These are phyloP conservation scores for Pocillopora verrucosa DNA, from an alignment of 64 coral and sea anemone species.

Conservation along the genomic window DNA sequence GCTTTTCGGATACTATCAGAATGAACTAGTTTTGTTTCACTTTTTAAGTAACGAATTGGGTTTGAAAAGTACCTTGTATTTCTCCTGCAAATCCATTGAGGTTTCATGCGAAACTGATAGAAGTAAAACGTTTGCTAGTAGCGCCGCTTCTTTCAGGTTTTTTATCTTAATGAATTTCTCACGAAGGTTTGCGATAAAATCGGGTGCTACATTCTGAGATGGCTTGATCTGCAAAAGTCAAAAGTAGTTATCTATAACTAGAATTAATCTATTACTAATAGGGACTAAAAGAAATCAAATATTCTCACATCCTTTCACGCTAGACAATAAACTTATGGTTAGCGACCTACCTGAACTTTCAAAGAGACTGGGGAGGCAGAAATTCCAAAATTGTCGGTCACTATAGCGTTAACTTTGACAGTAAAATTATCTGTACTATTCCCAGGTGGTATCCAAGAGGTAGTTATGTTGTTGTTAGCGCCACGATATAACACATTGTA, in stretches of 20 bases:
- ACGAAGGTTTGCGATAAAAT: background rate
- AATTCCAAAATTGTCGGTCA: constrained; percentile 1
- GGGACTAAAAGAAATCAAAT: no score
- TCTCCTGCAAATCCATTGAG: background rate
- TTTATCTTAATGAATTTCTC: no score
- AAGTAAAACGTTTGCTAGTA: background rate
- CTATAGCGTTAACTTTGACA: background rate
- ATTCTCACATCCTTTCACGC: no score
- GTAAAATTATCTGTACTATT: background rate
- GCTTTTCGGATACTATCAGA: no score
- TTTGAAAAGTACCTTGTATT: background rate
- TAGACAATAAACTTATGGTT: background rate
- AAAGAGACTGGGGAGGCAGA: background rate
- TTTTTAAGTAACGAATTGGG: no score
- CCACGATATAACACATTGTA: constrained; percentile 11
- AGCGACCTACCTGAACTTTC: background rate
- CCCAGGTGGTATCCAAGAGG: constrained; percentile 16
- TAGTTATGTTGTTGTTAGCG: background rate
- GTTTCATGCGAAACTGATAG: background rate
- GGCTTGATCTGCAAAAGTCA: background rate
- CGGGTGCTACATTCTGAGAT: background rate
- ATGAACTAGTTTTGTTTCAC: no score
- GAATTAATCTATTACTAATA: no score
- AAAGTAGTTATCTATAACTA: background rate
- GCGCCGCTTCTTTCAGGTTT: no score